Percentiles rank a stretch among this genome's conserved stretches.
Evolutionary conservation across 64 coral and sea anemone species (phyloP).

Genomic region (Dendrophyllia cribrosa): DNA sequence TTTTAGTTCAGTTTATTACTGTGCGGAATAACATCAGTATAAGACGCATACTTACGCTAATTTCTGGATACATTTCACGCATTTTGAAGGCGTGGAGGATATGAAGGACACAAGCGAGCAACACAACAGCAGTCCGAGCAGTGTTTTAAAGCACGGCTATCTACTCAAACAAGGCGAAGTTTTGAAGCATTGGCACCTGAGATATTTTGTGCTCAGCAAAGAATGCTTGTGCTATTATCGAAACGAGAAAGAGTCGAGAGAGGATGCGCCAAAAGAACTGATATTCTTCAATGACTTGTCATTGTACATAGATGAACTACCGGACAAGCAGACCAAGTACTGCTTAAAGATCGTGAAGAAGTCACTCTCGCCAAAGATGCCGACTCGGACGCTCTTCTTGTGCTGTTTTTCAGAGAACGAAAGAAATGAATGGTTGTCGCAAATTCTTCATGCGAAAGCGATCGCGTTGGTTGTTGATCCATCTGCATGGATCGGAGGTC

Average conservation of each 20-base stretch:
- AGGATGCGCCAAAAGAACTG: slow-evolving; percentile 70
- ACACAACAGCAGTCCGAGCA: background rate
- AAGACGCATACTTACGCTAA: background rate
- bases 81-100: background rate
- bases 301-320: slow-evolving; percentile 74
- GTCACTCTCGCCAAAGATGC: slow-evolving; percentile 27
- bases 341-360: slow-evolving; percentile 84
- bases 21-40: background rate
- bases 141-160: slow-evolving; percentile 74
- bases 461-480: slow-evolving; percentile 68
- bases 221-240: slow-evolving; percentile 93
- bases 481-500: slow-evolving; percentile 53
- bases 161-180: slow-evolving; percentile 89
- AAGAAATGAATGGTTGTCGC: slow-evolving; percentile 82
- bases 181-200: slow-evolving; percentile 87
- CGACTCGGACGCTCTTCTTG: slow-evolving; percentile 49
- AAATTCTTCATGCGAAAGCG: slow-evolving; percentile 87
- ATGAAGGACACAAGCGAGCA: slow-evolving; percentile 15
- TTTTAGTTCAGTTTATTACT: background rate
- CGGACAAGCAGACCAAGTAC: slow-evolving; percentile 72
- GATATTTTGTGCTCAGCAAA: slow-evolving; percentile 93
- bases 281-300: slow-evolving; percentile 98
- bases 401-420: slow-evolving; percentile 75
- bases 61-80: too few species aligned
- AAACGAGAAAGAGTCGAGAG: slow-evolving; percentile 57